Conservation (phyloP, 2,113 vertebrate species). For the Myotis davidii region DNA sequence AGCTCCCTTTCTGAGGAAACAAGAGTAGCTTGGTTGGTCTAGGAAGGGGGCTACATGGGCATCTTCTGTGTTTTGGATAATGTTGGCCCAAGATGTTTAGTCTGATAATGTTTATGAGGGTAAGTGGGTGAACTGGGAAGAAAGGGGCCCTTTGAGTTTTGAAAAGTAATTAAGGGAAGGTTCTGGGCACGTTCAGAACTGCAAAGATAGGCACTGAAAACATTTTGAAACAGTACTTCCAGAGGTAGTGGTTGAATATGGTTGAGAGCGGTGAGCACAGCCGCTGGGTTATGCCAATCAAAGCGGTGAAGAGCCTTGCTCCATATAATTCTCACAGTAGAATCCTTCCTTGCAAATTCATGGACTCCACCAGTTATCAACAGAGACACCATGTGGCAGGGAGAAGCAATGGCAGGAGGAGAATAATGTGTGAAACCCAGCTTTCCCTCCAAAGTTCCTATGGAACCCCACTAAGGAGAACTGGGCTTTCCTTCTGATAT, state of each 20-base stretch:
- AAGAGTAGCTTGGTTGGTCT: neutral
- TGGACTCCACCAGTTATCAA: slow-evolving; percentile 6
- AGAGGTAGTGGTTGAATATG: neutral
- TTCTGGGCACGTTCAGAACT: neutral
- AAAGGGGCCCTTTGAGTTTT: neutral
- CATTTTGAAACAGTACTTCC: neutral
- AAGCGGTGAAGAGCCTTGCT: neutral
- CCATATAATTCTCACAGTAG: neutral
- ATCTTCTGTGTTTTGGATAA: neutral
- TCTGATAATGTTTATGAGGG: neutral
- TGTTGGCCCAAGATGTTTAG: neutral
- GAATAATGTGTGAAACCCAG: neutral
- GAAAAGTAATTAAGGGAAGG: neutral
- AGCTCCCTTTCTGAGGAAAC: neutral
- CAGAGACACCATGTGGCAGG: slow-evolving; percentile 71
- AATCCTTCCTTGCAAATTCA: neutral
- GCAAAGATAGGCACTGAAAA: neutral
- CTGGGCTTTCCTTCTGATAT: neutral
- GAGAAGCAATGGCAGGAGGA: slow-evolving; percentile 56
- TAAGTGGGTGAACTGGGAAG: neutral
- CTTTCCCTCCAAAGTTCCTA: neutral
- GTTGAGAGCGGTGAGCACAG: neutral
- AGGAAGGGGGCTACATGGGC: neutral
- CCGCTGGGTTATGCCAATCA: neutral
- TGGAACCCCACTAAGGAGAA: neutral